phyloP scores from a whole-genome alignment of 2,797 vertebrate genomes.

The Otus scops region DNA sequence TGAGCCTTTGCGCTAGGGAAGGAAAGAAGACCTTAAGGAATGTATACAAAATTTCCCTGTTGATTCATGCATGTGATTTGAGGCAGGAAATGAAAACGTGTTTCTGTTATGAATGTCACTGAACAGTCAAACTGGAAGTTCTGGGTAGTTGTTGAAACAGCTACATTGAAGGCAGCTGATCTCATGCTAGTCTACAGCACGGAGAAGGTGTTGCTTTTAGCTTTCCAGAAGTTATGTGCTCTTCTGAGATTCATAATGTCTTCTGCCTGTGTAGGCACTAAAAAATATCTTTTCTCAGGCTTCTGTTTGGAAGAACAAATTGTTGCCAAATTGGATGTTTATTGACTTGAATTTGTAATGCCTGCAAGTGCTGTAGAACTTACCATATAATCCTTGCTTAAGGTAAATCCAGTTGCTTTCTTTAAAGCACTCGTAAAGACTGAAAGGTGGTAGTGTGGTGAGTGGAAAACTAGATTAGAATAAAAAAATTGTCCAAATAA shows the following conservation, averaged over 20 bases:
- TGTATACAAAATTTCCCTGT: not conserved
- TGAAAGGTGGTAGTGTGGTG: not conserved
- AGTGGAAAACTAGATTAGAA: not conserved
- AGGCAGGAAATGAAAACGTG: conserved; percentile 17
- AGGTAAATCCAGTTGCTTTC: not conserved
- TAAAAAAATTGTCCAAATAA: not conserved
- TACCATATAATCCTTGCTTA: not conserved
- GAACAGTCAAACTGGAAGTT: not conserved
- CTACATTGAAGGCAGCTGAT: not conserved
- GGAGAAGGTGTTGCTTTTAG: not conserved
- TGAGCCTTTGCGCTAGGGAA: rapidly evolving
- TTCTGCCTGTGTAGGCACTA: not conserved
- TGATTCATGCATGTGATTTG: not conserved
- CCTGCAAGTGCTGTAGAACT: not conserved
- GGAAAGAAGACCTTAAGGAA: not conserved
- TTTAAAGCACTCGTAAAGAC: not conserved
- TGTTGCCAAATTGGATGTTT: not conserved
- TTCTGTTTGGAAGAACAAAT: not conserved
- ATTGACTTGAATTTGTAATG: not conserved
- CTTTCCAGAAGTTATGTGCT: not conserved
- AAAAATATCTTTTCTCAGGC: not conserved
- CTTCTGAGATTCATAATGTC: not conserved
- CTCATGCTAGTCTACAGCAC: not conserved
- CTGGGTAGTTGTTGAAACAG: not conserved
- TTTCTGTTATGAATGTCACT: not conserved